Conservation (phyloP, 2,797 vertebrate species). For the Sebastes minor region DNA sequence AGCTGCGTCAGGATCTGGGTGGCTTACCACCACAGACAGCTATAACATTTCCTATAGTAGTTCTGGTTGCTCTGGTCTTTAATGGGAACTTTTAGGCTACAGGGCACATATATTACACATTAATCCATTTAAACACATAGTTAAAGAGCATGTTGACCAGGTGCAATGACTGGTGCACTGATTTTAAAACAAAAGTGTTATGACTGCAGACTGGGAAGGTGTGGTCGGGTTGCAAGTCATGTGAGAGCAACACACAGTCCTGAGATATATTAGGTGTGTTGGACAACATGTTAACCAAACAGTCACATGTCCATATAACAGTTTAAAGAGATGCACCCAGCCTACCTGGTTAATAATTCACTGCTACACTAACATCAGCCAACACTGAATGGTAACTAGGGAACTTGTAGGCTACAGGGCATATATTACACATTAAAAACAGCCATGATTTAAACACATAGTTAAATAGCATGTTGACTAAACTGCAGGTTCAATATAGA, state of each 20-base stretch:
- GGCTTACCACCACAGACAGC: background rate
- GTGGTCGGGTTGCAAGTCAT: constrained; percentile 50
- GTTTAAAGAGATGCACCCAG: constrained; percentile 31
- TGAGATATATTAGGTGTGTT: constrained; percentile 12
- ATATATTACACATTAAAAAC: background rate
- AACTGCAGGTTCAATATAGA: background rate
- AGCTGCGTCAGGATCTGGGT: background rate
- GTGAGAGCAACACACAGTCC: constrained; percentile 43
- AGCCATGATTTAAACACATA: background rate
- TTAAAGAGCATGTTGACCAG: background rate
- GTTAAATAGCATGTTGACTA: background rate
- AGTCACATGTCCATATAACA: constrained; percentile 58
- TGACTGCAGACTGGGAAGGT: constrained; percentile 50
- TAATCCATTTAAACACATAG: background rate
- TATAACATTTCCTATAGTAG: background rate
- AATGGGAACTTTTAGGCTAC: background rate
- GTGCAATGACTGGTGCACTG: background rate
- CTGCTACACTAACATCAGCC: constrained; percentile 1
- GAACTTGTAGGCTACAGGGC: background rate
- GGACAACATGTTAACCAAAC: constrained; percentile 33
- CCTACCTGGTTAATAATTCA: constrained; percentile 59
- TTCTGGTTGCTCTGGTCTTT: background rate
- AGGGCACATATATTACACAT: background rate
- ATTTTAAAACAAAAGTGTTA: constrained; percentile 8
- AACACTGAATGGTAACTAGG: background rate